phyloP scores from a whole-genome alignment of 2,888 invertebrate species.

The Laspeyria flexula region DNA sequence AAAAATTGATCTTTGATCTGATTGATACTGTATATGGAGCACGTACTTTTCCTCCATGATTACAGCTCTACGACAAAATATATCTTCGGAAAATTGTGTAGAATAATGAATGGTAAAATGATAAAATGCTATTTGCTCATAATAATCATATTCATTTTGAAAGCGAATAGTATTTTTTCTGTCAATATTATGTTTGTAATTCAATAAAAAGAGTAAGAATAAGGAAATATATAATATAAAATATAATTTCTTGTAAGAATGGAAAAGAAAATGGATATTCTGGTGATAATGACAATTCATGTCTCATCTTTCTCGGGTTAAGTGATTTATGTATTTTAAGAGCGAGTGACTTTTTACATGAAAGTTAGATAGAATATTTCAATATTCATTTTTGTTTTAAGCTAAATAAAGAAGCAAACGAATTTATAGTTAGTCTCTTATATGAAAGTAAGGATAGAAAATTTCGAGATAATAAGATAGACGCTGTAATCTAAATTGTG shows the following conservation, averaged over 20 bases:
- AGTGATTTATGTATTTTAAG: conserved; percentile 4
- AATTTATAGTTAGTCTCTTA: not conserved
- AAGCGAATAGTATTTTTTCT: not conserved
- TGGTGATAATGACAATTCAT: conserved; percentile 3
- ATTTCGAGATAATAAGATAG: no score
- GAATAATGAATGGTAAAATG: no score
- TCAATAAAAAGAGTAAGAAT: not conserved
- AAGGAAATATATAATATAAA: not conserved
- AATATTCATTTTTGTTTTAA: no score
- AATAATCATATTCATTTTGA: not conserved
- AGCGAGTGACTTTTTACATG: not conserved
- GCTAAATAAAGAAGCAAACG: no score
- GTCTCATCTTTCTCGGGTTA: not conserved
- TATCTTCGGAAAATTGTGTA: no score
- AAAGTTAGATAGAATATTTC: not conserved
- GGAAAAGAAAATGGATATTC: conserved; percentile 1
- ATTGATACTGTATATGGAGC: no score
- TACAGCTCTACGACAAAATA: no score
- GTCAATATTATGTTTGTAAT: not conserved
- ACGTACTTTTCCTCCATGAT: no score
- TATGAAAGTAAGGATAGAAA: not conserved
- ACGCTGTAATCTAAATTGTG: no score
- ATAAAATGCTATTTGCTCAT: no score
- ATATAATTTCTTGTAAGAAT: no score
- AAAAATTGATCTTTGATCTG: no score